A percentile compares a stretch with the other conserved stretches of the same genome.
These are phyloP conservation scores for Lumbricus terrestris DNA, from an alignment of 2,888 invertebrate species.

Conservation along the genomic window DNA sequence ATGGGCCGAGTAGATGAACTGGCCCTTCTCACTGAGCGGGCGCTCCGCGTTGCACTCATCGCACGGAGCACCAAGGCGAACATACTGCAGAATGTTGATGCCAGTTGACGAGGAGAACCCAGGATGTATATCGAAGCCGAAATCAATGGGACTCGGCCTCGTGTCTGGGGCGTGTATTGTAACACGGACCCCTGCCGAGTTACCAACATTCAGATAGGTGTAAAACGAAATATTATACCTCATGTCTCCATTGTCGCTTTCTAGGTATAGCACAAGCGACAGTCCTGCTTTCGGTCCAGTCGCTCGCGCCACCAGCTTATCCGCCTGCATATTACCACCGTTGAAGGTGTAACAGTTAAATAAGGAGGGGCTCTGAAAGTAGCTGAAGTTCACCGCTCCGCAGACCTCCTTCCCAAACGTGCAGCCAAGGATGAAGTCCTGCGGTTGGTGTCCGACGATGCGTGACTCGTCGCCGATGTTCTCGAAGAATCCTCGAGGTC, in stretches of 20 bases:
- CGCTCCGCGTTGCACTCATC: conserved; percentile 17
- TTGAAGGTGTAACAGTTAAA: conserved; percentile 56
- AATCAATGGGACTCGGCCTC: conserved; percentile 53
- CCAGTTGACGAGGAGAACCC: conserved; percentile 49
- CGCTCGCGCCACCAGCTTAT: conserved; percentile 46
- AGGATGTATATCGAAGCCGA: conserved; percentile 54
- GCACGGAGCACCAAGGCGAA: conserved; percentile 26
- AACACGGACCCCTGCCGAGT: conserved; percentile 52
- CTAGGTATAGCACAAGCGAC: conserved; percentile 51
- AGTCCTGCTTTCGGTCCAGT: conserved; percentile 54
- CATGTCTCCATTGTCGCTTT: conserved; percentile 49
- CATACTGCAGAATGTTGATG: not conserved
- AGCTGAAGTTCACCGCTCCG: conserved; percentile 45
- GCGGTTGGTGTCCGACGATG: conserved; percentile 47
- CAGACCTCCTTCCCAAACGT: conserved; percentile 48
- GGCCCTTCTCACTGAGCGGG: not conserved
- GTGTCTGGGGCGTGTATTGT: conserved; percentile 54
- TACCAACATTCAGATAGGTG: conserved; percentile 48
- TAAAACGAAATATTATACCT: conserved; percentile 50
- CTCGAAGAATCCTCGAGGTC: conserved; percentile 47
- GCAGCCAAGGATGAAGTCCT: conserved; percentile 50
- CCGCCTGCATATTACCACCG: conserved; percentile 34
- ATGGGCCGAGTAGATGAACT: conserved; percentile 16
- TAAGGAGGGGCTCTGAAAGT: conserved; percentile 51
- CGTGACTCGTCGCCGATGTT: conserved; percentile 48